Evolutionary conservation across 2,888 invertebrate genomes (phyloP).

Genomic region (Netelia inedita): DNA sequence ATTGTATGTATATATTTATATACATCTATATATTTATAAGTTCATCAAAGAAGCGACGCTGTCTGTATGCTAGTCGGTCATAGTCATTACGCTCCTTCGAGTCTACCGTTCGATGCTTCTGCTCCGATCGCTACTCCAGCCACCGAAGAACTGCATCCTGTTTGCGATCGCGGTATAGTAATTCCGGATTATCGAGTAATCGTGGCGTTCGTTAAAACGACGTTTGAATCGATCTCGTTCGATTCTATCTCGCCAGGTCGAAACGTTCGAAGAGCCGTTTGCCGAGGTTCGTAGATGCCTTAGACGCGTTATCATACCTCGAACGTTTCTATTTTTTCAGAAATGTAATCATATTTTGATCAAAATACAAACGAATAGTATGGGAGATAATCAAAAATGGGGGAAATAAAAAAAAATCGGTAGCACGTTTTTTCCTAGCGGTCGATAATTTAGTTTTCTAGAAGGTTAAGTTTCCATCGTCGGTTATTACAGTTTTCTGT

Average conservation of each 20-base stretch:
- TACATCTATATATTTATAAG: conserved; percentile 37
- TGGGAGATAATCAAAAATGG: no score
- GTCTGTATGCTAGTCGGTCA: conserved; percentile 68
- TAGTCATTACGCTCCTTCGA: conserved; percentile 62
- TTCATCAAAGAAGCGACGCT: conserved; percentile 60
- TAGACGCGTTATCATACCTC: no score
- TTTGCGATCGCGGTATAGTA: conserved; percentile 54
- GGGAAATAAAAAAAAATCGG: no score
- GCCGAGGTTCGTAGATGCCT: no score
- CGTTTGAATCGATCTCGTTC: conserved; percentile 24
- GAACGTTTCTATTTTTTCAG: no score
- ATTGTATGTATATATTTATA: conserved; percentile 22
- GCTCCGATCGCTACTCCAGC: conserved; percentile 8
- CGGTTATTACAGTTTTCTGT: not conserved
- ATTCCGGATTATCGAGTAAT: conserved; percentile 45
- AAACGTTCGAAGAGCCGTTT: not conserved
- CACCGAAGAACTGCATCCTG: conserved; percentile 40
- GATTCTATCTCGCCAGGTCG: conserved; percentile 14
- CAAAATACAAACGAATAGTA: no score
- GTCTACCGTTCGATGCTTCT: conserved; percentile 27
- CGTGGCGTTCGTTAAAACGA: conserved; percentile 27
- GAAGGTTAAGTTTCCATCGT: not conserved
- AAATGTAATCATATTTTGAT: no score
- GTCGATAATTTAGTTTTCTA: not conserved
- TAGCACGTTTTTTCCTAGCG: no score